These are phyloP conservation scores for Anarrhichthys ocellatus DNA, from an alignment of 2,113 vertebrate species.

Conservation along the genomic window DNA sequence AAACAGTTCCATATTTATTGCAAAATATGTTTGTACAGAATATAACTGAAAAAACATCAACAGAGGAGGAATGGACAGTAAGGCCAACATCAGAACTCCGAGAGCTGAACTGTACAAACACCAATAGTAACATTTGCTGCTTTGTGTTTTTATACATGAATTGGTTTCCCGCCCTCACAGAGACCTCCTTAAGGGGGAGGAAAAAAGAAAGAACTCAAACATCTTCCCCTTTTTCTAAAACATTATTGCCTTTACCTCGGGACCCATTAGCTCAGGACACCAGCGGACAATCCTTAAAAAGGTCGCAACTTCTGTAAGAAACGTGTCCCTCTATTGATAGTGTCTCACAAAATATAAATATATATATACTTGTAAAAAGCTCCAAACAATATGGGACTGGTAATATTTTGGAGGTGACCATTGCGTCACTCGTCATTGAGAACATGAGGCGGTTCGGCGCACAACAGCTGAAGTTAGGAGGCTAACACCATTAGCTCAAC, in stretches of 20 bases:
- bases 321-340: constrained; percentile 53
- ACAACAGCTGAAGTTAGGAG: constrained; percentile 49
- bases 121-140: constrained; percentile 80
- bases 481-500: constrained; percentile 55
- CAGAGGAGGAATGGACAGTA: constrained; percentile 83
- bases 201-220: constrained; percentile 45
- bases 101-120: constrained; percentile 84
- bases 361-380: constrained; percentile 70
- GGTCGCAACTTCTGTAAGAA: constrained; percentile 62
- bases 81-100: constrained; percentile 84
- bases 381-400: constrained; percentile 64
- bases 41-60: constrained; percentile 82
- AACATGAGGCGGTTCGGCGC: constrained; percentile 45
- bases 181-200: constrained; percentile 49
- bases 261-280: constrained; percentile 55
- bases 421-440: constrained; percentile 36
- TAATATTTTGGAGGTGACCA: constrained; percentile 41
- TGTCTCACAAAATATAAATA: constrained; percentile 67
- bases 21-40: constrained; percentile 89
- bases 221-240: constrained; percentile 50
- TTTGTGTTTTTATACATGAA: constrained; percentile 73
- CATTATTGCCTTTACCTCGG: constrained; percentile 73
- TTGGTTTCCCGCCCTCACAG: constrained; percentile 48
- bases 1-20: constrained; percentile 88
- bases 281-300: constrained; percentile 59